These are phyloP conservation scores for Crypturellus undulatus DNA, from an alignment of 2,113 vertebrate species.

Conservation along the genomic window DNA sequence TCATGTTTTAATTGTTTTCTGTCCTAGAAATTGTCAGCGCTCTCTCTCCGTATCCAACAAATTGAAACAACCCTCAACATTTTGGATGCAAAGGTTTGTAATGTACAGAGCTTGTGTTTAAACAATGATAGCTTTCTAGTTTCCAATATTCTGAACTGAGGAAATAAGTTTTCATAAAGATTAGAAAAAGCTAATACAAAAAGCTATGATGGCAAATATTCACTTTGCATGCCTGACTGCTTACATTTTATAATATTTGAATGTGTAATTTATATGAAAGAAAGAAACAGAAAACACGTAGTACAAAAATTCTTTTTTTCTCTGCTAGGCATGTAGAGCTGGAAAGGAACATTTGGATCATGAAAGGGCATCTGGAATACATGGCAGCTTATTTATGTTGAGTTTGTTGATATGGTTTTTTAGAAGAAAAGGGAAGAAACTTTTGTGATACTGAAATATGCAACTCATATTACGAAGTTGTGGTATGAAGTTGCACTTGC, in stretches of 20 bases:
- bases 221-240: neutral
- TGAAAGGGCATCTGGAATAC: neutral
- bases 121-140: neutral
- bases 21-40: slow-evolving; percentile 90
- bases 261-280: neutral
- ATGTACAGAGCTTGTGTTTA: neutral
- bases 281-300: neutral
- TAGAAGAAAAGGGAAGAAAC: neutral
- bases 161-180: neutral
- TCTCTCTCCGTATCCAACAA: slow-evolving; percentile 96
- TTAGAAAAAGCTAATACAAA: neutral
- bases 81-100: slow-evolving; percentile 95
- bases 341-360: neutral
- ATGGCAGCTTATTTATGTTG: neutral
- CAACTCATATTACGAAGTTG: neutral
- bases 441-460: neutral
- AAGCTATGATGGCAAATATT: neutral
- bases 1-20: slow-evolving; percentile 34
- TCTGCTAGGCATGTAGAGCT: neutral
- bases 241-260: neutral
- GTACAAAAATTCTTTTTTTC: neutral
- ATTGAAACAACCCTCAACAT: slow-evolving; percentile 98
- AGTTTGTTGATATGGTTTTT: neutral
- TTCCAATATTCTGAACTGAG: neutral
- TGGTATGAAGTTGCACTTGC: neutral